These are phyloP conservation scores for Pogonocichla stellata DNA, from an alignment of 2,113 vertebrate genomes.

Conservation along the genomic window DNA sequence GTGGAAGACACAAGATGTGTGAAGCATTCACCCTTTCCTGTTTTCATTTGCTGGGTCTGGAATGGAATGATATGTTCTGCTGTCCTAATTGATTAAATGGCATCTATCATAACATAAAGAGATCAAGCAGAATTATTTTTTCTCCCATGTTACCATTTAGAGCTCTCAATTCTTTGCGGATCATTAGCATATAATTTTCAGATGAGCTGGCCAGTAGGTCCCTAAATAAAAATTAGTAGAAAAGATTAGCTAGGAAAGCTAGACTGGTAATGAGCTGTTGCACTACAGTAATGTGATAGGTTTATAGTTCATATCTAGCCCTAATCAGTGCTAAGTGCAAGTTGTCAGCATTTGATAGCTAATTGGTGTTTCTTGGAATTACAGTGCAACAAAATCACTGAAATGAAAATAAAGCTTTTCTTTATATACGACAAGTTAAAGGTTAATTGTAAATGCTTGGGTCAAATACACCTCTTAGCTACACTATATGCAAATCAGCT, in stretches of 20 bases:
- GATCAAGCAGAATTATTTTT: conserved; percentile 31
- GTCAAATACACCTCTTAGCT: background rate
- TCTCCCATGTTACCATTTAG: background rate
- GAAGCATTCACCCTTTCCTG: background rate
- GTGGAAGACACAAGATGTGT: background rate
- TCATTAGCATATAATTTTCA: conserved; percentile 36
- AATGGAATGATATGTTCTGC: background rate
- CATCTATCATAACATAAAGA: conserved; percentile 40
- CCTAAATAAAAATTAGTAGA: conserved; percentile 52
- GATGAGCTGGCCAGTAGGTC: conserved; percentile 35
- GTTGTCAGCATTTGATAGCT: conserved; percentile 10
- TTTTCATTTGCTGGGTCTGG: background rate
- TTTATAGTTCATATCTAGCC: conserved; percentile 38
- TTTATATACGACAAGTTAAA: background rate
- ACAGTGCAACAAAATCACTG: background rate
- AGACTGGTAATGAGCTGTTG: conserved; percentile 44
- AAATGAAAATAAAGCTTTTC: conserved; percentile 18
- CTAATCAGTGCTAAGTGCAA: conserved; percentile 41
- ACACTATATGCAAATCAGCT: background rate
- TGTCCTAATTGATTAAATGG: conserved; percentile 28
- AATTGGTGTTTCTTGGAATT: conserved; percentile 41
- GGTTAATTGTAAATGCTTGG: background rate
- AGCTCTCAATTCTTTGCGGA: background rate
- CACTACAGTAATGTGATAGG: conserved; percentile 5
- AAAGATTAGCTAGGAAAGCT: conserved; percentile 27